phyloP scores from a whole-genome alignment of 2,797 vertebrate genomes.

The Squalus acanthias region DNA sequence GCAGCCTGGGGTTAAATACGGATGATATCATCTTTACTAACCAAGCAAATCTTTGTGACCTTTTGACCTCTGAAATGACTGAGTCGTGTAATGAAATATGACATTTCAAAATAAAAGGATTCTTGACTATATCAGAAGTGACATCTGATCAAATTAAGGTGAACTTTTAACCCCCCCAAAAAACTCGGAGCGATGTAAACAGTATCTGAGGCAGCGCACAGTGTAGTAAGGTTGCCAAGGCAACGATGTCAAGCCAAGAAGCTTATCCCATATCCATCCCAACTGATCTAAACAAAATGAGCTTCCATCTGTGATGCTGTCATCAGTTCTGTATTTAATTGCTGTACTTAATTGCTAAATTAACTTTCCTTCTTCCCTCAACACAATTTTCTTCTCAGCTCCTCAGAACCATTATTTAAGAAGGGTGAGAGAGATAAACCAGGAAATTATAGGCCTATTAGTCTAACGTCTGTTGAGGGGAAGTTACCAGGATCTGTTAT shows the following conservation, averaged over 20 bases:
- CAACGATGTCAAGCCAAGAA: neutral
- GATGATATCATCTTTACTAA: conserved; percentile 71
- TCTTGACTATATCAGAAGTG: conserved; percentile 67
- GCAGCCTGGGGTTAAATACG: conserved; percentile 58
- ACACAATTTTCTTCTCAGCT: neutral
- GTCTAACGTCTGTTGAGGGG: neutral
- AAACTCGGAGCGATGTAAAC: neutral
- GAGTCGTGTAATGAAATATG: conserved; percentile 76
- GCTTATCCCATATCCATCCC: conserved; percentile 19
- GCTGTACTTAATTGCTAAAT: neutral
- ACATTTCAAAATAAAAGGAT: conserved; percentile 59
- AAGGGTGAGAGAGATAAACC: neutral
- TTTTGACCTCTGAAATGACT: conserved; percentile 66
- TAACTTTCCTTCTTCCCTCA: neutral
- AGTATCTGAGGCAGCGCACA: neutral
- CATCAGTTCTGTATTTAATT: neutral
- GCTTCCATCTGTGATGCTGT: neutral
- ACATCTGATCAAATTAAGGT: conserved; percentile 69
- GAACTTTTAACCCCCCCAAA: conserved; percentile 64
- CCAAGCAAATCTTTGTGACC: conserved; percentile 71
- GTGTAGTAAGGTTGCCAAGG: neutral
- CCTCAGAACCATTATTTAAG: neutral
- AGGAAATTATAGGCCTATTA: neutral
- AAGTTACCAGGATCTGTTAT: neutral
- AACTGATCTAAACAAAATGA: neutral